Base-by-base conservation (phyloP, 2,797 vertebrate genomes). In the Austrolebias charrua region DNA sequence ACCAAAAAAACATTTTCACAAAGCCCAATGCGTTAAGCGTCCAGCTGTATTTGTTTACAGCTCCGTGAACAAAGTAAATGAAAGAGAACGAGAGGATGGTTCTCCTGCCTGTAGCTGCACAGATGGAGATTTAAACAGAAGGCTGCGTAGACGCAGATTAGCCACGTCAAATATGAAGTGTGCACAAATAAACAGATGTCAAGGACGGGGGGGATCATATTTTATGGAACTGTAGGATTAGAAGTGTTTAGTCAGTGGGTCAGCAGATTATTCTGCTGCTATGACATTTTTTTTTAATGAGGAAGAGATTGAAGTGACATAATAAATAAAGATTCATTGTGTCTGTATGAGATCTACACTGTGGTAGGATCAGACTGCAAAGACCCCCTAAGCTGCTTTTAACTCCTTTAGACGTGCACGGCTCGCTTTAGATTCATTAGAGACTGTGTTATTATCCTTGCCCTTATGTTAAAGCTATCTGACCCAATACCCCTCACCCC, bases 301-400 rank as follows among this genome's bases (percentile, higher is more conserved):
- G 29, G 33, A 18, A 60, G 42, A 55, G 33, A 49, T 14, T 18
- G 43, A 55, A 49, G 5, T 14, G 24, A 46, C 0, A 15, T 40
- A 20, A 14, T 10, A 52, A 38, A 18, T 47, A 40, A 40, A 40
- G 2, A 4, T 4, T 40, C 9, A 1, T 6, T 13, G 15, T 48
- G 24, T 29, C 38, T 28, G 11, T 59, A 10, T 13, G 5, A n/a
- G 42, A 59, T 55, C 44, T 2, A 3, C 67, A 10, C 82, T 79
- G 63, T 63, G 75, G 80, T 63, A 71, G 80, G 86, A 86, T 87
- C 86, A 86, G 66, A 80, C 71, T 45, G 56, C 2, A 63, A 78
- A 85, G 76, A 54, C 76, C 68, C 66, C 65, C 55, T 60, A 76
- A 85, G 71, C 76, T 78, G 74, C 74, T 71, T 64, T 64, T 67